Evolutionary conservation across 1,140 invertebrate genomes (phyloP).

Genomic region (Leptoteleia sp.): DNA sequence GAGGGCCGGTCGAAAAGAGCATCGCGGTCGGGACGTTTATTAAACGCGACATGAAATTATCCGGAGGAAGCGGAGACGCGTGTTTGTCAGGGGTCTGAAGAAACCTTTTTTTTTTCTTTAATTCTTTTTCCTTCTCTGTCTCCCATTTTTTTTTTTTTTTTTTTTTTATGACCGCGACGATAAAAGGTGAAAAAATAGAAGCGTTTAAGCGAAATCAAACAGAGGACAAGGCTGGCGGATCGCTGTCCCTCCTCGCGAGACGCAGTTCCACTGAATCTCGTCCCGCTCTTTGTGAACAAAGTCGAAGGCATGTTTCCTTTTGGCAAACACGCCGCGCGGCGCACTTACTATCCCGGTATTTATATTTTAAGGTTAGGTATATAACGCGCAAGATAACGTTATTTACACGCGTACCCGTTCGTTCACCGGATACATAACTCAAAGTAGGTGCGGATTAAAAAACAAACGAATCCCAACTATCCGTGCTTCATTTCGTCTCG

Average conservation of each 20-base stretch:
- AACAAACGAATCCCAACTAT: slow-evolving; percentile 50
- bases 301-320: slow-evolving; percentile 63
- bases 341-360: slow-evolving; percentile 59
- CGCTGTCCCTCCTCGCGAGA: slow-evolving; percentile 35
- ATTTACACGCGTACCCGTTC: slow-evolving; percentile 62
- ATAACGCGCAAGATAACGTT: slow-evolving; percentile 61
- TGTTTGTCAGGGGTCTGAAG: slow-evolving; percentile 11
- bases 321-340: slow-evolving; percentile 54
- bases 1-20: slow-evolving; percentile 21
- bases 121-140: no score
- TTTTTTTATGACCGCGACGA: slow-evolving; percentile 47
- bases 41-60: slow-evolving; percentile 30
- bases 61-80: not conserved
- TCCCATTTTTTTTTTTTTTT: no score
- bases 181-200: slow-evolving; percentile 49
- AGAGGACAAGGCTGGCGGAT: slow-evolving; percentile 35
- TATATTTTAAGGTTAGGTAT: slow-evolving; percentile 64
- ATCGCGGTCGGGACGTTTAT: slow-evolving; percentile 13
- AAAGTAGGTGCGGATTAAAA: slow-evolving; percentile 61
- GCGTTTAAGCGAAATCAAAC: slow-evolving; percentile 58
- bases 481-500: slow-evolving; percentile 50
- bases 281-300: slow-evolving; percentile 61
- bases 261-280: no score
- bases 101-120: no score
- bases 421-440: slow-evolving; percentile 65